Evolutionary conservation across 23 tunicate species (phyloP).

Genomic region (Ascidia mentula): DNA sequence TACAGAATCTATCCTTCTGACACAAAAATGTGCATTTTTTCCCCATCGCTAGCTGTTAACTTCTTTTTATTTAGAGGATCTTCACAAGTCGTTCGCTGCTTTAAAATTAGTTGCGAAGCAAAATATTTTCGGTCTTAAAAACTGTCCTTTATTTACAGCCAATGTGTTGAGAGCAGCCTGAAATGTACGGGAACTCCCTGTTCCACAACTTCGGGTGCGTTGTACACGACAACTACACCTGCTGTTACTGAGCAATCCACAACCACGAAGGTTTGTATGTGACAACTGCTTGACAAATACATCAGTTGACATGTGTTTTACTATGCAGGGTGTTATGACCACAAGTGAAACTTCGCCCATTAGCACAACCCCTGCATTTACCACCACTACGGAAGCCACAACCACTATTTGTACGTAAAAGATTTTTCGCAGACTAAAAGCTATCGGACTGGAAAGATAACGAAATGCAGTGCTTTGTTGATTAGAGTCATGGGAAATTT

Average conservation of each 20-base stretch:
- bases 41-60: no score
- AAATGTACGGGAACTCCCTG: conserved; percentile 49
- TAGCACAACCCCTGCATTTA: conserved; percentile 13
- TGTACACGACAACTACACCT: conserved; percentile 11
- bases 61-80: no score
- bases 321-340: not conserved
- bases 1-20: no score
- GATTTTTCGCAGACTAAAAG: no score
- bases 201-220: conserved; percentile 13
- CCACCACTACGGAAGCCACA: not conserved
- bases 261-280: not conserved
- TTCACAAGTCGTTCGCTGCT: no score
- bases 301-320: no score
- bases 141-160: conserved; percentile 6
- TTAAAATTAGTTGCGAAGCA: no score
- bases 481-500: no score
- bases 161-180: conserved; percentile 39
- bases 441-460: no score
- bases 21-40: no score
- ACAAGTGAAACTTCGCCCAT: not conserved
- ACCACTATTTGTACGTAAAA: not conserved
- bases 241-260: not conserved
- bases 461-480: no score
- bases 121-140: not conserved
- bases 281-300: no score